These are phyloP conservation scores for Hyles euphorbiae DNA, from an alignment of 1,140 invertebrate species.

Conservation along the genomic window DNA sequence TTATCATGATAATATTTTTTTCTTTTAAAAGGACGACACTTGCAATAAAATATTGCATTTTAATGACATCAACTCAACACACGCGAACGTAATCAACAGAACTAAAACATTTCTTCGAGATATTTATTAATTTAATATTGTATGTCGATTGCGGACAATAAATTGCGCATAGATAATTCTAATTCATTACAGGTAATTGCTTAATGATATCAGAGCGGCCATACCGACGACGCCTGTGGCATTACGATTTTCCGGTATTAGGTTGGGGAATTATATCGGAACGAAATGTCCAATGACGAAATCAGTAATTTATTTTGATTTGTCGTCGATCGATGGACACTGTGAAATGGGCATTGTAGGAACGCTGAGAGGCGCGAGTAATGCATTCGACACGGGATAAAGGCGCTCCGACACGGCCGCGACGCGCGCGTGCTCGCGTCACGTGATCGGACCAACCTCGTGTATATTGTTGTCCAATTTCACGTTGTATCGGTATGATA, in stretches of 20 bases:
- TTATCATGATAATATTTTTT: too few species aligned
- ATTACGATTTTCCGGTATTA: constrained; percentile 42
- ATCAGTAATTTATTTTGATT: constrained; percentile 67
- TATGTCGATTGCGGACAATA: background rate
- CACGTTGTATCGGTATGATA: too few species aligned
- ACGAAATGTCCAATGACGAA: constrained; percentile 61
- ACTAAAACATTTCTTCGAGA: too few species aligned
- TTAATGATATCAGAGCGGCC: constrained; percentile 8
- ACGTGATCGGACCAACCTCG: constrained; percentile 29
- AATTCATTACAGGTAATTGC: constrained; percentile 8
- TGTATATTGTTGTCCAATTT: constrained; percentile 10
- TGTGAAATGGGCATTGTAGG: constrained; percentile 57
- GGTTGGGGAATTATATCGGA: constrained; percentile 61
- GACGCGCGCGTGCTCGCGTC: constrained; percentile 31
- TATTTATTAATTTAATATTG: too few species aligned
- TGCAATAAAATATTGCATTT: too few species aligned
- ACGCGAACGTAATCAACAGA: too few species aligned
- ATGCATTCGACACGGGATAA: constrained; percentile 54
- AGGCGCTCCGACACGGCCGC: background rate
- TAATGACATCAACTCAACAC: too few species aligned
- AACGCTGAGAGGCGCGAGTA: constrained; percentile 45
- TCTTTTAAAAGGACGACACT: too few species aligned
- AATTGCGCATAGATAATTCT: constrained; percentile 8
- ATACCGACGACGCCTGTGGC: constrained; percentile 1
- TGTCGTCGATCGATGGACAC: constrained; percentile 45